Conservation (phyloP, 35 echinoderm and acorn worm species). For the Eucidaris tribuloides region DNA sequence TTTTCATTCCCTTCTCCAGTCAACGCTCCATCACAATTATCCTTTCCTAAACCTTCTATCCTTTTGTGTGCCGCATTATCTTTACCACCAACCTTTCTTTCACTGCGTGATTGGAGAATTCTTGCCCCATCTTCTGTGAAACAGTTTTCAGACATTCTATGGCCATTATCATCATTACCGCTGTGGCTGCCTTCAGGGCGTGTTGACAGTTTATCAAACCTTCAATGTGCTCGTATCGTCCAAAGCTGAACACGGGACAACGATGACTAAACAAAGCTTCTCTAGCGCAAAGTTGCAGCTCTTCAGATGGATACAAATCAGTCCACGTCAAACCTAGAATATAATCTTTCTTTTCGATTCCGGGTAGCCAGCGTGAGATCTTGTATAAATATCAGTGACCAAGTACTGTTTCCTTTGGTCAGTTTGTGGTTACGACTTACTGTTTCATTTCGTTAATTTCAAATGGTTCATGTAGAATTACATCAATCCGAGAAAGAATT, state of each 20-base stretch:
- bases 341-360: constrained; percentile 31
- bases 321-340: constrained; percentile 89
- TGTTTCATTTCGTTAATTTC: constrained; percentile 22
- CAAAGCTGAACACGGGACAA: constrained; percentile 85
- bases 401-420: constrained; percentile 77
- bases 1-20: no score
- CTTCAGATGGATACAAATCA: constrained; percentile 85
- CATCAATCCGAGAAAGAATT: constrained; percentile 61
- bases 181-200: no score
- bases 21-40: no score
- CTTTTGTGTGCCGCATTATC: no score
- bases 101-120: no score
- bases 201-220: no score
- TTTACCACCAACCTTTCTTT: no score
- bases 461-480: constrained; percentile 36
- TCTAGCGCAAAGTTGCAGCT: constrained; percentile 87
- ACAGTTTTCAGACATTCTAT: no score
- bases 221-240: constrained; percentile 77
- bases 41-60: no score
- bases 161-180: no score
- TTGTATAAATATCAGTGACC: constrained; percentile 71
- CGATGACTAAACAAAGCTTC: constrained; percentile 63
- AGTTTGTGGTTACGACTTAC: constrained; percentile 43
- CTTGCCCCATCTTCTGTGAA: no score
- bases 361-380: constrained; percentile 39